phyloP scores from a whole-genome alignment of 2,888 invertebrate genomes.

The Cabera pusaria region DNA sequence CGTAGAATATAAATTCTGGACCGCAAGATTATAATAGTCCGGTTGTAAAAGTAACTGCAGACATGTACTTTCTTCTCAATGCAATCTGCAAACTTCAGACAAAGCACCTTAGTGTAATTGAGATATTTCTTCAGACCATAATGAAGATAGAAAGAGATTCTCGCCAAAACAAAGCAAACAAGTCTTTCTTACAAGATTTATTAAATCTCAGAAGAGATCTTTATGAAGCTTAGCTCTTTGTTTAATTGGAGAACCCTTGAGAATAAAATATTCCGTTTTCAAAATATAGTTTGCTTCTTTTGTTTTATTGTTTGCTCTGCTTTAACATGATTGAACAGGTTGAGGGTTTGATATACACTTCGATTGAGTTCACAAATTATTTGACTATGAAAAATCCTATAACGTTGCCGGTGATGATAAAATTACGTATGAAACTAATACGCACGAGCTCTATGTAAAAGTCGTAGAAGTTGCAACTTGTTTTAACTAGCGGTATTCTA shows the following conservation, averaged over 20 bases:
- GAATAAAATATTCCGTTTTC: slow-evolving; percentile 35
- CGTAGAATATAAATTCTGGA: slow-evolving; percentile 23
- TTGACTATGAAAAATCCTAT: too few relatives aligned
- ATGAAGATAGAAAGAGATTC: slow-evolving; percentile 1
- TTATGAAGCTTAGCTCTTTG: slow-evolving; percentile 33
- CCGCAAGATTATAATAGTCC: slow-evolving; percentile 27
- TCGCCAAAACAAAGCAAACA: slow-evolving; percentile 5
- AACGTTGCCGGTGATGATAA: too few relatives aligned
- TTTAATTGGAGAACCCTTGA: slow-evolving; percentile 44
- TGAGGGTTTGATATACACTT: too few relatives aligned
- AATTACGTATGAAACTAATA: too few relatives aligned
- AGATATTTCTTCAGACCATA: slow-evolving; percentile 1
- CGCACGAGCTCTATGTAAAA: too few relatives aligned
- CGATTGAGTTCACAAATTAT: too few relatives aligned
- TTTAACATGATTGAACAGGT: too few relatives aligned
- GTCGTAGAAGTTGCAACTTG: too few relatives aligned
- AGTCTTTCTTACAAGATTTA: slow-evolving; percentile 32
- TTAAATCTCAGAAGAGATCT: slow-evolving; percentile 32
- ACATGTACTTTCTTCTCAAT: neutral
- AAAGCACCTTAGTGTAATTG: slow-evolving; percentile 4
- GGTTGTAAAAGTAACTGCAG: slow-evolving; percentile 3
- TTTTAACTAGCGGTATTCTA: too few relatives aligned
- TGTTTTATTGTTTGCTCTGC: too few relatives aligned
- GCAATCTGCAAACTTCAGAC: slow-evolving; percentile 4
- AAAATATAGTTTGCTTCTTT: too few relatives aligned